Base-by-base conservation (phyloP, 2,113 vertebrate genomes). In the Phyllostomus hastatus region DNA sequence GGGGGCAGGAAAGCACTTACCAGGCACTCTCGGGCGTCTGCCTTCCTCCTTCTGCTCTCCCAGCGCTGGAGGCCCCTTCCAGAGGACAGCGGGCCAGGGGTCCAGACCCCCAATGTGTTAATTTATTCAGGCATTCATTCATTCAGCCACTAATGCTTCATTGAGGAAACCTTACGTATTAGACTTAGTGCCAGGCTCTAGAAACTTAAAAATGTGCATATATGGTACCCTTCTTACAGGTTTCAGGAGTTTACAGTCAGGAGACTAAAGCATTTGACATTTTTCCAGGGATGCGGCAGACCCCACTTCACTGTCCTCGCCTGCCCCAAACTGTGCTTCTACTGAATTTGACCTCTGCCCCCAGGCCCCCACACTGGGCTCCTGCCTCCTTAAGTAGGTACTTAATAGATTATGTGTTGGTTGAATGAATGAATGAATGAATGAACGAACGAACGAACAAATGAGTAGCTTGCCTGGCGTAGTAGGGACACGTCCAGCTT, bases 61-160 rank as follows among this genome's bases (percentile, higher is more conserved):
- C 31, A 52, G 73, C 33, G 17, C 5, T 31, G 43, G 16, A 57
- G 38, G n/a, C 12, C 59, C 57, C 78, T 33, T 72, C 26, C 46
- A 8, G 16, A 35, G 52, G 50, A 59, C n/a, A 52, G 0, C 16
- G 41, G 88, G 10, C 46, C 15, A 11, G 0, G 0, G 38, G 3
- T 20, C 20, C 57, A 31, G 52, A 72, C 31, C 33, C 46, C 61
- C 31, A 16, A 11, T 20, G 57, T 72, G 22, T 20, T 57, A 66
- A 43, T 46, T 41, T 6, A 11, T 43, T 41, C 31, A 35, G 20
- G 26, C 48, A 73, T 73, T n/a, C 24, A 5, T 72, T 80, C 19
- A 33, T 11, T 73, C 22, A 52, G 38, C n/a, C 52, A 33, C 70
- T 48, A 61, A 7, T 28, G n/a, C n/a, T 82, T 95, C 57, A 17